Conservation (phyloP, 2,113 vertebrate species). For the Calidris pygmaea region DNA sequence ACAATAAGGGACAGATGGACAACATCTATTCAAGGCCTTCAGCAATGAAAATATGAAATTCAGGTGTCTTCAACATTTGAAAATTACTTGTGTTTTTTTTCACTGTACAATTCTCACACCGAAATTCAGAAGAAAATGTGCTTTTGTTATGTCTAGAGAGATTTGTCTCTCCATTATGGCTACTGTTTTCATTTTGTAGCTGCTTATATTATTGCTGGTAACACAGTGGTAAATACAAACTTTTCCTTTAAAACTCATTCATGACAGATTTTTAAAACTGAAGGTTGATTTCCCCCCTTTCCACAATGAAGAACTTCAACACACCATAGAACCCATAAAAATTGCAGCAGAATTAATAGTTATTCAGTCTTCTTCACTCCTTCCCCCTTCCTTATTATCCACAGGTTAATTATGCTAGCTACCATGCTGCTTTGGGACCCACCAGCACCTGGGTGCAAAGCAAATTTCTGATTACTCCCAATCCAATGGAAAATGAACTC, state of each 20-base stretch:
- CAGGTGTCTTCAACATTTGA: neutral
- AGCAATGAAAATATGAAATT: neutral
- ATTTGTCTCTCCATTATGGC: neutral
- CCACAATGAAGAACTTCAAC: neutral
- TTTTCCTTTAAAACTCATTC: neutral
- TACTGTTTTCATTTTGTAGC: neutral
- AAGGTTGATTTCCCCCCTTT: neutral
- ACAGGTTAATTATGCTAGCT: constrained; percentile 10
- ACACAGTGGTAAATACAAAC: neutral
- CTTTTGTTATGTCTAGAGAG: neutral
- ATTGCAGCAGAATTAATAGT: neutral
- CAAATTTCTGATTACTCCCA: constrained; percentile 21
- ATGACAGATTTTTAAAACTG: neutral
- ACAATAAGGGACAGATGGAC: accelerated
- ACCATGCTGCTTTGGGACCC: neutral
- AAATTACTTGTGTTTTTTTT: neutral
- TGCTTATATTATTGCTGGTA: neutral
- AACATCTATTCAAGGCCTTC: neutral
- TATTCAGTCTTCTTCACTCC: neutral
- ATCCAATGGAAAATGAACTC: neutral
- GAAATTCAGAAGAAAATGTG: neutral
- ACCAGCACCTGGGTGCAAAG: neutral
- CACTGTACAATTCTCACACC: neutral
- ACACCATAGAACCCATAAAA: neutral
- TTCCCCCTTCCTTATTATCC: neutral